Percentiles rank a stretch among this genome's conserved stretches.
Evolutionary conservation across 2,113 vertebrate species (phyloP).

Genomic region (Poeciliopsis prolifica): DNA sequence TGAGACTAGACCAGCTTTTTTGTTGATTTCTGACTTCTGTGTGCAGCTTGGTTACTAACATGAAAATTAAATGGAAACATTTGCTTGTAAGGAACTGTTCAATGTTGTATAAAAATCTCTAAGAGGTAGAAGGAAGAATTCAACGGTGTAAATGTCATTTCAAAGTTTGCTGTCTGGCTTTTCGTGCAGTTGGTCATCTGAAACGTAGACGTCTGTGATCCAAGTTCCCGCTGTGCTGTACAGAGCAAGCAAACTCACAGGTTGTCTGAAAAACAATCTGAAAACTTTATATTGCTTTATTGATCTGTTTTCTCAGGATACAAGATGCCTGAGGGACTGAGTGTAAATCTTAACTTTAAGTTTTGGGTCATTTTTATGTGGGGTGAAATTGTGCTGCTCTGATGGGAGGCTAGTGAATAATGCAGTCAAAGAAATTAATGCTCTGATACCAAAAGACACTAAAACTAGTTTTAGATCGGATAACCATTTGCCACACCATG

Average conservation of each 20-base stretch:
- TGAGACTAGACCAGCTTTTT: slow-evolving; percentile 15
- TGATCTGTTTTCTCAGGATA: background rate
- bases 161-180: background rate
- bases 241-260: background rate
- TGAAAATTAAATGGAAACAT: background rate
- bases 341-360: background rate
- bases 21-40: slow-evolving; percentile 8
- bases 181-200: background rate
- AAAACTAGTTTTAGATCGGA: background rate
- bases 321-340: background rate
- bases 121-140: too few relatives aligned
- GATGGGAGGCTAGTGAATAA: background rate
- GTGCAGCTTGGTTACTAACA: background rate
- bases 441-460: background rate
- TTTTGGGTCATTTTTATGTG: background rate
- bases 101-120: too few relatives aligned
- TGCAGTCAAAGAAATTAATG: background rate
- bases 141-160: background rate
- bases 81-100: too few relatives aligned
- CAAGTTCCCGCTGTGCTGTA: background rate
- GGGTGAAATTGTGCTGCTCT: background rate
- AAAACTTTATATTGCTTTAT: background rate
- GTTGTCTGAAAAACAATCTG: background rate
- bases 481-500: background rate
- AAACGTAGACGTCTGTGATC: background rate